phyloP scores from a whole-genome alignment of 2,888 invertebrate genomes.

The Epinotia ramella region DNA sequence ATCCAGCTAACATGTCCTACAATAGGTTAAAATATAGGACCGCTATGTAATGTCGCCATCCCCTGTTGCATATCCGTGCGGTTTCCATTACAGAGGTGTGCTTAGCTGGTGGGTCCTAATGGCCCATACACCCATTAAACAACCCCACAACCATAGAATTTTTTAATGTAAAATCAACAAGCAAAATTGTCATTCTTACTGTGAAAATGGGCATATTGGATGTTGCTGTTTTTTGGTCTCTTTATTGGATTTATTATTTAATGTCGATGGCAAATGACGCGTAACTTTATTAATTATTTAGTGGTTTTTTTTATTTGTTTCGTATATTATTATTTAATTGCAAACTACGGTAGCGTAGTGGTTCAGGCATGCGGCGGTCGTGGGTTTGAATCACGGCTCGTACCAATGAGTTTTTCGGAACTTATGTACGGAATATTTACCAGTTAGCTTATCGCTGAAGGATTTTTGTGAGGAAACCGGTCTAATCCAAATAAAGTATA shows the following conservation, averaged over 20 bases:
- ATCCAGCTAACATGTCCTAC: slow-evolving; percentile 42
- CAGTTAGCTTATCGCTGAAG: too few species aligned
- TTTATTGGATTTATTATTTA: slow-evolving; percentile 75
- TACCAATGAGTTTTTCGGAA: too few species aligned
- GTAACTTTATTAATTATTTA: slow-evolving; percentile 48
- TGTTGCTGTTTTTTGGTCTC: slow-evolving; percentile 65
- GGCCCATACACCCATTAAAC: slow-evolving; percentile 74
- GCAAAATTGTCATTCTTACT: slow-evolving; percentile 74
- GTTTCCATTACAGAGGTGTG: slow-evolving; percentile 78
- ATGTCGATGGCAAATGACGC: slow-evolving; percentile 59
- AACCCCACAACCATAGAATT: slow-evolving; percentile 64
- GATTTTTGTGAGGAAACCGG: too few species aligned
- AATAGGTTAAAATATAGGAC: slow-evolving; percentile 59
- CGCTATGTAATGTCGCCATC: slow-evolving; percentile 50
- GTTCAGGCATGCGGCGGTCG: too few species aligned
- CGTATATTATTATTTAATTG: slow-evolving; percentile 34
- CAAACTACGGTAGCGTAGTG: too few species aligned
- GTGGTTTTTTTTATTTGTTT: slow-evolving; percentile 46
- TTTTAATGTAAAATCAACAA: slow-evolving; percentile 69
- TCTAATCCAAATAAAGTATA: too few species aligned
- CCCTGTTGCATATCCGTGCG: slow-evolving; percentile 72
- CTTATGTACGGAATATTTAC: too few species aligned
- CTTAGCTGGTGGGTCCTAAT: slow-evolving; percentile 73
- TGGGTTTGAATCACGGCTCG: too few species aligned
- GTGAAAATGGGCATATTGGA: slow-evolving; percentile 66